A percentile compares a stretch with the other conserved stretches of the same genome.
These are phyloP conservation scores for Cerastis rubricosa DNA, from an alignment of 2,888 invertebrate genomes.

Conservation along the genomic window DNA sequence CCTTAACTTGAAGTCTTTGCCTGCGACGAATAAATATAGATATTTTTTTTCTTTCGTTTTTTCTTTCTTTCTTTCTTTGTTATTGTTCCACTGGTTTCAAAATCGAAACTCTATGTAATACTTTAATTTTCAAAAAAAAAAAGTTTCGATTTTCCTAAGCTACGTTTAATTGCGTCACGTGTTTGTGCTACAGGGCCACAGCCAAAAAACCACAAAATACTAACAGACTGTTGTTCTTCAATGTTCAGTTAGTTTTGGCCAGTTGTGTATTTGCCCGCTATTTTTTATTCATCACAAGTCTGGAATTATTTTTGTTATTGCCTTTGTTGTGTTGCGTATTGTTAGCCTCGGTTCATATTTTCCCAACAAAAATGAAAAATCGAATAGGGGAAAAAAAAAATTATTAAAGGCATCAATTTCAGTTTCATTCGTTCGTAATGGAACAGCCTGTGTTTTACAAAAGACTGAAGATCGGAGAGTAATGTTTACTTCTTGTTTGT, in stretches of 20 bases:
- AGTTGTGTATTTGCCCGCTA: no score
- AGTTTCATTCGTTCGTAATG: slow-evolving; percentile 6
- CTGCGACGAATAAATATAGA: no score
- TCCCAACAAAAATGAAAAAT: not conserved
- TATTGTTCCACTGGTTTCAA: no score
- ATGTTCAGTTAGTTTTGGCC: not conserved
- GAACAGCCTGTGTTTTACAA: not conserved
- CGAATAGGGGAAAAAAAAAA: not conserved
- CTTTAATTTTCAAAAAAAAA: no score
- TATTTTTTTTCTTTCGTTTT: no score
- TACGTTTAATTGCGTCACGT: not conserved
- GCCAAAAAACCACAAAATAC: not conserved
- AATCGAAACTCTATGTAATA: no score
- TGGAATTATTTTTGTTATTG: not conserved
- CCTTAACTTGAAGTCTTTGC: no score
- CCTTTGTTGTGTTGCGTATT: slow-evolving; percentile 1
- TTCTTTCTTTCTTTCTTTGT: no score
- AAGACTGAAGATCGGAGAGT: slow-evolving; percentile 4
- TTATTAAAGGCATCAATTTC: not conserved
- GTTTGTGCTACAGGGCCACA: not conserved
- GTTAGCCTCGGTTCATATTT: not conserved
- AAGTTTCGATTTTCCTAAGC: no score
- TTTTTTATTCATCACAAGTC: not conserved
- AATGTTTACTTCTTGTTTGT: slow-evolving; percentile 15
- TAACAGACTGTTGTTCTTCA: not conserved